Percentiles rank a stretch among this genome's conserved stretches.
These are phyloP conservation scores for Papilio aristodemus DNA, from an alignment of 1,140 invertebrate genomes.

Conservation along the genomic window DNA sequence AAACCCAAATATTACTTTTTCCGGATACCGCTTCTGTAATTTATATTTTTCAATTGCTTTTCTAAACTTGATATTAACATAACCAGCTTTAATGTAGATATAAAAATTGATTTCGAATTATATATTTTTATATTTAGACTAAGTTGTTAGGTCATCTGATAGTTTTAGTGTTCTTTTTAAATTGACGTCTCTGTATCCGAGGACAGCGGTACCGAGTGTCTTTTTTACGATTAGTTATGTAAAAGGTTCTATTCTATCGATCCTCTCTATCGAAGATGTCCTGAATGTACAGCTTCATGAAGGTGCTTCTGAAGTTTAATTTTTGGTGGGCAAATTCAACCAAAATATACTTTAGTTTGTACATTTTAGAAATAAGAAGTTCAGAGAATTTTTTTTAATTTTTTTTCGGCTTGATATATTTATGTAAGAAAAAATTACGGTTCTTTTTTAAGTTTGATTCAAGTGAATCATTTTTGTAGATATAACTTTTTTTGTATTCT, in stretches of 20 bases:
- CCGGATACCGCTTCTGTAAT: slow-evolving; percentile 9
- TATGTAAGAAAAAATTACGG: slow-evolving; percentile 18
- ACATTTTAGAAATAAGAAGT: slow-evolving; percentile 41
- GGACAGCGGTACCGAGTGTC: background rate
- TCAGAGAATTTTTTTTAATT: slow-evolving; percentile 35
- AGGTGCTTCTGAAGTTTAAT: slow-evolving; percentile 17
- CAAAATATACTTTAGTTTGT: slow-evolving; percentile 37
- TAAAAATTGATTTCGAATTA: slow-evolving; percentile 64
- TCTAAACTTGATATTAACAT: slow-evolving; percentile 50
- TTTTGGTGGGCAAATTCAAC: background rate
- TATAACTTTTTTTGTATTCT: background rate
- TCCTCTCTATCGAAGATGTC: background rate
- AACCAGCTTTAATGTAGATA: slow-evolving; percentile 71
- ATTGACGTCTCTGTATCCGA: background rate
- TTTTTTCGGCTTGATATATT: background rate
- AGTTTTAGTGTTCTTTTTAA: background rate
- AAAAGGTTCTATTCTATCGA: background rate
- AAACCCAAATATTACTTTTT: too few species aligned
- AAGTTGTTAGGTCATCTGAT: slow-evolving; percentile 36
- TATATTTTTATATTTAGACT: slow-evolving; percentile 72
- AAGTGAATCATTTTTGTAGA: slow-evolving; percentile 17
- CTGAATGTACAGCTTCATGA: background rate
- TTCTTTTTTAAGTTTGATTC: slow-evolving; percentile 1
- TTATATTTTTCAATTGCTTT: slow-evolving; percentile 2
- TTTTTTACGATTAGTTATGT: background rate